Evolutionary conservation across 2,113 vertebrate species (phyloP), one percentile per base, ranked within the genome.

Genomic region (Paradoxurus hermaphroditus): DNA sequence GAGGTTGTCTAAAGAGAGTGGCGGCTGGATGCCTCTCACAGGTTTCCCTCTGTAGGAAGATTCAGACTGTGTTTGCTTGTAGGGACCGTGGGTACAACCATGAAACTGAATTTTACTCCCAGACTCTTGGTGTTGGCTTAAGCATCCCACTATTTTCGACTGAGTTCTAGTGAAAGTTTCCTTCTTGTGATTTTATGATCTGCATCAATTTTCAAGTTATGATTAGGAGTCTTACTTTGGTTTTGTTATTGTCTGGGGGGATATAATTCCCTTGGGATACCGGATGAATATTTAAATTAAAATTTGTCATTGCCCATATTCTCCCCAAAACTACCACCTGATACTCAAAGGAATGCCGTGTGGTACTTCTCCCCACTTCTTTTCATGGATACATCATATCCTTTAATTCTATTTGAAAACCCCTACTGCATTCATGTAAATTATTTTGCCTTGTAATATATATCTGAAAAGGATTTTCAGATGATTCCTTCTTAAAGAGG

Each of bases 21-120:
- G 2, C 4, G 1, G 7, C 34, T 25, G 18, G 3, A 4, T 75
- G 25, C 34, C 41, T 56, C 41, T 13, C 10, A 0, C 8, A 82
- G 10, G 27, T 27, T 51, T 36, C 25, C 65, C 9, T 90, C 21
- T 29, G 8, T 31, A 31, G 21, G 13, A 46, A 56, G 34, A 14
- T 84, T 78, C 51, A 70, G 56, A 59, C 7, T 36, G 36, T 67
- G 18, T 92, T 67, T 41, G 34, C 25, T 10, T 53, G 19, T 29
- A 11, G 19, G 19, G 62, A 86, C 2, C 18, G 1, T 49, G 27
- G 5, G 34, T 1, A 25, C 11, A 3, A 5, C 67, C 46, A 46
- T 5, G 82, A 49, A 82, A 15, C 25, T 73, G 25, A 39, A 13
- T 68, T 70, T 79, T 18, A 49, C 5, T 72, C 18, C 9, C 3